Evolutionary conservation across 2,797 vertebrate genomes (phyloP), one percentile per base, ranked within the genome.

Genomic region (Gymnothorax javanicus): DNA sequence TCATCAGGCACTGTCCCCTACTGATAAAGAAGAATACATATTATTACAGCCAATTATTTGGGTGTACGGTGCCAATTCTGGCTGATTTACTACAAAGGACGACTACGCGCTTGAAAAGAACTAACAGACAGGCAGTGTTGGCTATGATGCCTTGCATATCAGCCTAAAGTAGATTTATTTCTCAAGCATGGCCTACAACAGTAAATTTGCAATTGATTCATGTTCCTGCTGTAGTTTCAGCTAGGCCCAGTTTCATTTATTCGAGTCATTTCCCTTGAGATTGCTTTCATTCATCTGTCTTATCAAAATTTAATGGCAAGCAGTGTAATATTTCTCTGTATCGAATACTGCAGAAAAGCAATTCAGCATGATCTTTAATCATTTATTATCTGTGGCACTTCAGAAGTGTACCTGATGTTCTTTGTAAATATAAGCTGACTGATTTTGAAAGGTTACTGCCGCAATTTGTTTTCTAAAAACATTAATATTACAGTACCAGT

Each of bases 191-290:
- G 58, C 81, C 83, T 77, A 58, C 60, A 84, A 69, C 84, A 86
- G 50, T 86, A 88, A 88, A 1, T 88, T 86, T 84, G 12, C 79
- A 86, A 86, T 88, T 86, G 85, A 88, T 88, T 88, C 57, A 88
- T 86, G 67, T 25, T 59, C 82, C 69, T 83, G 33, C 57, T 85
- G 59, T 75, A 23, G 84, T 85, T 73, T 87, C 87, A 88, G 82
- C 77, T 86, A 57, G 43, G 84, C 64, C 82, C 71, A 57, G 81
- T 69, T 86, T 88, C 86, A 88, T 88, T 88, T 88, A 86, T 88
- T 86, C 86, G 50, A 84, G 59, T 33, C 58, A 84, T 84, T 88
- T 86, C 84, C 87, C 69, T 58, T 52, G 82, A 86, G 87, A 84
- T 86, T 71, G 23, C 54, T 81, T 73, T 58, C 87, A 71, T 83